Evolutionary conservation across 2,888 invertebrate genomes (phyloP).

Genomic region (Oxystoma pomonae): DNA sequence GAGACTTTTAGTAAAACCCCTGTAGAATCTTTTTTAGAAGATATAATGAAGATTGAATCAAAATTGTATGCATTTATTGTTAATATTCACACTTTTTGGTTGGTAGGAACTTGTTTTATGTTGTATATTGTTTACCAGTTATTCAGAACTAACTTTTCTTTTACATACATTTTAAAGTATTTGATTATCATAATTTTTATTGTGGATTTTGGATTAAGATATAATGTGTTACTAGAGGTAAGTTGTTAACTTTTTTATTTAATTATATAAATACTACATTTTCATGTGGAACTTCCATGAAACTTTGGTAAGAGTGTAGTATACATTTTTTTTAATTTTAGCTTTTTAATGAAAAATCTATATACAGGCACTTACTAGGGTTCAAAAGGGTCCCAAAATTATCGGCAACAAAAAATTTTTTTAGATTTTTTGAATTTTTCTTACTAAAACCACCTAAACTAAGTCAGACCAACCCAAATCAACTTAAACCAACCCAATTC

Average conservation of each 20-base stretch:
- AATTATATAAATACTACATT: too few relatives aligned
- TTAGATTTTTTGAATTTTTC: too few relatives aligned
- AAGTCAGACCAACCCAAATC: too few relatives aligned
- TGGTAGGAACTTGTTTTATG: conserved; percentile 18
- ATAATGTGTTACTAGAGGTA: conserved; percentile 28
- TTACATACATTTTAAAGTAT: conserved; percentile 27
- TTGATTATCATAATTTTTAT: conserved; percentile 24
- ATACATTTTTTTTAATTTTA: too few relatives aligned
- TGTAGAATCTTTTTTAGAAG: conserved; percentile 21
- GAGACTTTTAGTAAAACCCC: conserved; percentile 20
- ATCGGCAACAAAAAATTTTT: too few relatives aligned
- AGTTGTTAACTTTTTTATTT: conserved; percentile 8
- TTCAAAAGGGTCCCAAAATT: too few relatives aligned
- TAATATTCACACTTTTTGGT: conserved; percentile 20
- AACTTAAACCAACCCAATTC: too few relatives aligned
- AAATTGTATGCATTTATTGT: conserved; percentile 20
- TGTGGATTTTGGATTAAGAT: conserved; percentile 28
- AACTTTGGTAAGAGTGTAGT: too few relatives aligned
- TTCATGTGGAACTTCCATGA: too few relatives aligned
- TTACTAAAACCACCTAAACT: too few relatives aligned
- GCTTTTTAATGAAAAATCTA: too few relatives aligned
- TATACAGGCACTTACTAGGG: too few relatives aligned
- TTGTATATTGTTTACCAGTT: conserved; percentile 25
- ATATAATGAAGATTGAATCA: conserved; percentile 17
- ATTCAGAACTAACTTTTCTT: conserved; percentile 25